Evolutionary conservation across 2,797 vertebrate species (phyloP).

Genomic region (Megaceryle alcyon): DNA sequence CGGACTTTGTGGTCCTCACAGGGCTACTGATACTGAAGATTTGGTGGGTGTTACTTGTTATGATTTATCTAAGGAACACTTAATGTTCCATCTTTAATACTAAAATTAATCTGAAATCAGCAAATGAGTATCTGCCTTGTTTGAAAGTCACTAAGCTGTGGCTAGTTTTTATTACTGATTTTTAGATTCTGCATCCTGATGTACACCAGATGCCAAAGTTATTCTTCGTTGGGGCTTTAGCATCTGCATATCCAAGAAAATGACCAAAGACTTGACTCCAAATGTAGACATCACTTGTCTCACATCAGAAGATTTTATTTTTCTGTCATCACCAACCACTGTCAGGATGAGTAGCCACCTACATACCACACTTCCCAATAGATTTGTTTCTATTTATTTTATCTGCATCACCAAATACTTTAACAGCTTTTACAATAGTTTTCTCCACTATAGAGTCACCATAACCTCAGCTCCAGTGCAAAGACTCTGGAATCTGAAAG

Average conservation of each 20-base stretch:
- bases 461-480: not conserved
- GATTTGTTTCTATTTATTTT: not conserved
- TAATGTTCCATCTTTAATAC: not conserved
- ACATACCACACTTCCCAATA: not conserved
- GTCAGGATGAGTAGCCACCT: not conserved
- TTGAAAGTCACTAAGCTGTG: not conserved
- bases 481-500: not conserved
- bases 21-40: not conserved
- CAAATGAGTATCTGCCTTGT: not conserved
- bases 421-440: rapidly evolving
- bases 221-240: not conserved
- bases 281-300: not conserved
- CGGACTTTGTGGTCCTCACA: not conserved
- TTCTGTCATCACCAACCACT: not conserved
- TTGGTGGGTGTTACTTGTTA: not conserved
- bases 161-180: not conserved
- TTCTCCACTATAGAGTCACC: not conserved
- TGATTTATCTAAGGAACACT: not conserved
- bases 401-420: not conserved
- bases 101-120: not conserved
- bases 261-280: not conserved
- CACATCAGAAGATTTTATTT: not conserved
- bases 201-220: not conserved
- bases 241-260: not conserved
- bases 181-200: not conserved